A percentile compares a stretch with the other conserved stretches of the same genome.
These are phyloP conservation scores for Aporophyla lueneburgensis DNA, from an alignment of 2,888 invertebrate genomes.

Conservation along the genomic window DNA sequence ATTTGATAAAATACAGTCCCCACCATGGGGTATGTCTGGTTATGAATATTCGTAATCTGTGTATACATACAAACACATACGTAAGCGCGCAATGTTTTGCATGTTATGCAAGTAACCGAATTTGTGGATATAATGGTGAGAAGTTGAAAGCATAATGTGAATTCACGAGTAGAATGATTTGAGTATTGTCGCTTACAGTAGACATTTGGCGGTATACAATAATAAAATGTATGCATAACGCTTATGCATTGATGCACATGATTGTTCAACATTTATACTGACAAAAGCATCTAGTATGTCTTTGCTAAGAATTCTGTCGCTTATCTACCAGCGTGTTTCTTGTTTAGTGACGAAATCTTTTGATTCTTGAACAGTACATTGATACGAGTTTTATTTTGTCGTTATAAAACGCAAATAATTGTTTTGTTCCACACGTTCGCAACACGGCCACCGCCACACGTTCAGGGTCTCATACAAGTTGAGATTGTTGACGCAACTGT, in stretches of 20 bases:
- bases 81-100: slow-evolving; percentile 81
- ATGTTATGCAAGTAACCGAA: slow-evolving; percentile 80
- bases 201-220: slow-evolving; percentile 82
- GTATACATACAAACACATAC: slow-evolving; percentile 73
- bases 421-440: slow-evolving; percentile 89
- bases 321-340: slow-evolving; percentile 72
- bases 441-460: slow-evolving; percentile 81
- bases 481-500: slow-evolving; percentile 90
- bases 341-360: slow-evolving; percentile 48
- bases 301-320: slow-evolving; percentile 81
- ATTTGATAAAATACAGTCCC: slow-evolving; percentile 58
- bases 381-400: slow-evolving; percentile 67
- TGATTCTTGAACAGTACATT: slow-evolving; percentile 49
- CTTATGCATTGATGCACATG: slow-evolving; percentile 78
- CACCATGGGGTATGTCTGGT: slow-evolving; percentile 65
- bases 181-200: slow-evolving; percentile 84
- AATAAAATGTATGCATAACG: slow-evolving; percentile 78
- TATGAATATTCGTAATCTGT: slow-evolving; percentile 67
- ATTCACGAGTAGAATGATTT: slow-evolving; percentile 76
- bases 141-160: slow-evolving; percentile 73
- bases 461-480: slow-evolving; percentile 89
- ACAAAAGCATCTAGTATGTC: slow-evolving; percentile 71
- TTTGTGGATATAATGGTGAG: slow-evolving; percentile 76
- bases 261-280: slow-evolving; percentile 69
- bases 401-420: slow-evolving; percentile 82